Evolutionary conservation across 2,797 vertebrate species (phyloP).

Genomic region (Tokudaia muenninki): DNA sequence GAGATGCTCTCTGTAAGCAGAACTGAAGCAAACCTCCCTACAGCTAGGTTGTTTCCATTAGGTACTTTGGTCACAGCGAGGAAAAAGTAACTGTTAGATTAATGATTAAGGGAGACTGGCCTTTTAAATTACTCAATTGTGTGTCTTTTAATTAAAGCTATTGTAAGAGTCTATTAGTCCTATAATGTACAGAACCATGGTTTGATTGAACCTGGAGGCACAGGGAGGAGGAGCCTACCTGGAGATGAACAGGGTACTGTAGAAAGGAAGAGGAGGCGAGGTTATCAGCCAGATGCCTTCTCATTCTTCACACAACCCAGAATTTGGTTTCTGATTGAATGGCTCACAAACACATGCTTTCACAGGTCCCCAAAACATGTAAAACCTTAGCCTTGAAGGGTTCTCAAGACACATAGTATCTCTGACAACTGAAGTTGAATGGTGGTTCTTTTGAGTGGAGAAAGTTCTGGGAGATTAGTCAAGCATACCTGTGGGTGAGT

Average conservation of each 20-base stretch:
- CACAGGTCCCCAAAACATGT: fast-evolving
- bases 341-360: no score
- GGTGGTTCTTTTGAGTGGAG: background rate
- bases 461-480: background rate
- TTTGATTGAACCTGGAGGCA: background rate
- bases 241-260: no score
- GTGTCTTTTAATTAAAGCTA: background rate
- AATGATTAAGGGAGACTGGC: no score
- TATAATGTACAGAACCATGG: background rate
- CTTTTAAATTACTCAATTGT: background rate
- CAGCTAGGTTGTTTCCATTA: background rate
- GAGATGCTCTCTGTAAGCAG: background rate
- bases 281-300: fast-evolving
- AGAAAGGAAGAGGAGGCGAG: fast-evolving
- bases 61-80: background rate
- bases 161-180: background rate
- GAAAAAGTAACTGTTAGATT: background rate
- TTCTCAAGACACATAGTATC: background rate
- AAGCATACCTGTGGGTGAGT: background rate
- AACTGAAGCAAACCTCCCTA: background rate
- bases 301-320: fast-evolving
- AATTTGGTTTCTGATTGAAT: background rate
- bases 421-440: background rate
- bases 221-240: background rate
- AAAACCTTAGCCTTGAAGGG: background rate